These are phyloP conservation scores for Mustela lutreola DNA, from an alignment of 2,113 vertebrate species.

Conservation along the genomic window DNA sequence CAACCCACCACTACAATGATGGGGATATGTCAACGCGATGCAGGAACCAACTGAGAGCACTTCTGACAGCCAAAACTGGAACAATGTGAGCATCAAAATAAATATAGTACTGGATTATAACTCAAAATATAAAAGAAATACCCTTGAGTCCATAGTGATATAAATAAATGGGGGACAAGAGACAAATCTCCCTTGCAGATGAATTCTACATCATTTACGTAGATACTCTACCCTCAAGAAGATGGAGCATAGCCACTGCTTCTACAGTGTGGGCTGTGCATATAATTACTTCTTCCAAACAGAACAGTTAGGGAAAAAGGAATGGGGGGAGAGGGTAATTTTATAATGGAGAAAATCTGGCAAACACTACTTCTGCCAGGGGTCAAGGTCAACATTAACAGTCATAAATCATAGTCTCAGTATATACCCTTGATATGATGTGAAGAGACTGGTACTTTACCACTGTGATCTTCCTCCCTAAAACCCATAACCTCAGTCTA, in stretches of 20 bases:
- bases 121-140: slow-evolving; percentile 12
- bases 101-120: slow-evolving; percentile 22
- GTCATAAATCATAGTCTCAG: slow-evolving; percentile 36
- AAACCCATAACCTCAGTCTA: not conserved
- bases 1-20: not conserved
- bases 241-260: not conserved
- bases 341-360: slow-evolving; percentile 13
- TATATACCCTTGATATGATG: not conserved
- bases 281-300: slow-evolving; percentile 10
- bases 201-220: slow-evolving; percentile 20
- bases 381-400: slow-evolving; percentile 29
- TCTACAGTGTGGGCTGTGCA: not conserved
- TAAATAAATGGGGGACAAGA: not conserved
- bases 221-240: not conserved
- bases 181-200: not conserved
- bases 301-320: not conserved
- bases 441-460: slow-evolving; percentile 29
- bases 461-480: not conserved
- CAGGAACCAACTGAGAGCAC: not conserved
- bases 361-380: not conserved
- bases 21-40: not conserved
- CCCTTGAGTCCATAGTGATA: not conserved
- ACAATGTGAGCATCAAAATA: slow-evolving; percentile 42
- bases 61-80: not conserved
- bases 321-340: not conserved